These are phyloP conservation scores for Magallana angulata DNA, from an alignment of 1,140 invertebrate species.

Conservation along the genomic window DNA sequence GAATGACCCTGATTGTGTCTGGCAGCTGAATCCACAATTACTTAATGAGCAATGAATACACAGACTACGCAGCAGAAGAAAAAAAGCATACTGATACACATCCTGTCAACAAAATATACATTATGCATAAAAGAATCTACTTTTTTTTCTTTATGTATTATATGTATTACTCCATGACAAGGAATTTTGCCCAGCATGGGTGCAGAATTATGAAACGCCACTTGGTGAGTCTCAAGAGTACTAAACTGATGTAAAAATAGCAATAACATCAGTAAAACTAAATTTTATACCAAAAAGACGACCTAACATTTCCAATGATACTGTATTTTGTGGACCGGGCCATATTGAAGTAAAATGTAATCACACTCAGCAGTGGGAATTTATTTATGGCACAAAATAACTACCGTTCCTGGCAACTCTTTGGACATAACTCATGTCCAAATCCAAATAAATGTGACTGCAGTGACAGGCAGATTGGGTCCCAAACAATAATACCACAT, in stretches of 20 bases:
- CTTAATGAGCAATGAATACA: constrained; percentile 24
- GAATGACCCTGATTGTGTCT: constrained; percentile 22
- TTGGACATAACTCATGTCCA: constrained; percentile 22
- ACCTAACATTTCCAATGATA: background rate
- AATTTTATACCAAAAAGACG: background rate
- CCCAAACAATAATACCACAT: background rate
- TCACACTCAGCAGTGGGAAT: background rate
- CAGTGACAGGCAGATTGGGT: constrained; percentile 11
- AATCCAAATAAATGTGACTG: constrained; percentile 32
- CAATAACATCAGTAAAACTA: background rate
- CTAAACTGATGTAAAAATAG: background rate
- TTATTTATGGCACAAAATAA: constrained; percentile 2
- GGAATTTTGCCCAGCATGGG: background rate
- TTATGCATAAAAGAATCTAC: background rate
- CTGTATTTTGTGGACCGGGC: background rate
- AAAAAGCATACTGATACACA: background rate
- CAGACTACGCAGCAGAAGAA: background rate
- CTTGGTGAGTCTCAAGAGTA: no score
- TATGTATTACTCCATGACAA: background rate
- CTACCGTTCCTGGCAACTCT: background rate
- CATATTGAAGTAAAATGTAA: background rate
- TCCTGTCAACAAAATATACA: background rate
- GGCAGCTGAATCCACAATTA: constrained; percentile 33
- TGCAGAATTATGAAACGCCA: background rate
- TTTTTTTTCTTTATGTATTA: background rate